phyloP scores from a whole-genome alignment of 2,888 invertebrate genomes.

The Lasioglossum vierecki region DNA sequence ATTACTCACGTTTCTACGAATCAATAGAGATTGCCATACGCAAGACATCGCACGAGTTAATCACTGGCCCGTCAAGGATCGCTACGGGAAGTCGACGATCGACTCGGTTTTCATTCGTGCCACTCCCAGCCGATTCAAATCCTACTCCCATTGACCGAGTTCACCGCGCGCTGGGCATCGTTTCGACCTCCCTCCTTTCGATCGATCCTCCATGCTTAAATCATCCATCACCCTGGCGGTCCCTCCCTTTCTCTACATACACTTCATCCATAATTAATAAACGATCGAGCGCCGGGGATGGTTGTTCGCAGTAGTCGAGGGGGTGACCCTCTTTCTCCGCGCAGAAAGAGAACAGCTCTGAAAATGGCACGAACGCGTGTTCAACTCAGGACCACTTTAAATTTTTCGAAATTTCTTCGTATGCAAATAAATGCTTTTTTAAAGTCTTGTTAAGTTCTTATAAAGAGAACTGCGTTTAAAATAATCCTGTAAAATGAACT shows the following conservation, averaged over 20 bases:
- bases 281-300: slow-evolving; percentile 52
- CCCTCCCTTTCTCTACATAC: slow-evolving; percentile 16
- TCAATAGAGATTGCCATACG: not conserved
- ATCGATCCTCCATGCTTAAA: slow-evolving; percentile 61
- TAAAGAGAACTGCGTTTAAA: too few relatives aligned
- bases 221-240: slow-evolving; percentile 39
- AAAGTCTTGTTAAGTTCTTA: too few relatives aligned
- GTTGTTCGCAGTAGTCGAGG: slow-evolving; percentile 48
- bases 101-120: slow-evolving; percentile 23
- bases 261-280: slow-evolving; percentile 69
- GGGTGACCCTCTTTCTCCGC: slow-evolving; percentile 2
- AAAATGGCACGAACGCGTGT: not conserved
- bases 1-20: not conserved
- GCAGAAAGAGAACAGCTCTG: not conserved
- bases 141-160: slow-evolving; percentile 31
- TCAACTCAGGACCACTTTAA: not conserved
- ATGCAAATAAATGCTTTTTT: too few relatives aligned
- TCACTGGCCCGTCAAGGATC: not conserved
- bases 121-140: slow-evolving; percentile 29
- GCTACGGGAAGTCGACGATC: slow-evolving; percentile 26
- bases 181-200: slow-evolving; percentile 25
- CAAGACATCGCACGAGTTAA: slow-evolving; percentile 17
- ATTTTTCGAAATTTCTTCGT: not conserved
- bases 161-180: slow-evolving; percentile 12
- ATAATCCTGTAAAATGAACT: too few relatives aligned